Evolutionary conservation across 2,888 invertebrate genomes (phyloP).

Genomic region (Diloba caeruleocephala): DNA sequence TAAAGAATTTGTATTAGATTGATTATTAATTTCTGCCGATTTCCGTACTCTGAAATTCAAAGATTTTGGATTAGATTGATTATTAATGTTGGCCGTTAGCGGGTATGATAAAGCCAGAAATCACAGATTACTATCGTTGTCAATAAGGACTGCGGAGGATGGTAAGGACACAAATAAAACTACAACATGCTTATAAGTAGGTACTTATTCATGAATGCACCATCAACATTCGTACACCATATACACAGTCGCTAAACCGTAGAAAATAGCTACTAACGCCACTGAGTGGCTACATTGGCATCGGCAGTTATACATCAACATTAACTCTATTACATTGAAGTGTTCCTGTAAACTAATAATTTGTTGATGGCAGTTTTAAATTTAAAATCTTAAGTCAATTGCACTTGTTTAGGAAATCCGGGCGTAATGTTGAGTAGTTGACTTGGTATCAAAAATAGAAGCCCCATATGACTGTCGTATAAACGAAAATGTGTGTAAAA

Average conservation of each 20-base stretch:
- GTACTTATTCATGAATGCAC: constrained; percentile 74
- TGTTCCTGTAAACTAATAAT: constrained; percentile 20
- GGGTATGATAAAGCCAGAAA: too few species aligned
- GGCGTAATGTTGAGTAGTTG: constrained; percentile 10
- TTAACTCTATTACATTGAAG: constrained; percentile 37
- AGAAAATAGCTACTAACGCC: constrained; percentile 63
- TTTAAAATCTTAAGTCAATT: too few species aligned
- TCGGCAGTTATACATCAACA: constrained; percentile 36
- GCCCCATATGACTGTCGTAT: too few species aligned
- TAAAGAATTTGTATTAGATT: too few species aligned
- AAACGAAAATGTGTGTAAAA: too few species aligned
- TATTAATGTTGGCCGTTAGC: too few species aligned
- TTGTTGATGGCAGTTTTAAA: constrained; percentile 43
- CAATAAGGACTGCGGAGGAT: too few species aligned
- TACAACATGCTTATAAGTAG: constrained; percentile 60
- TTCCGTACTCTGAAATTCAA: too few species aligned
- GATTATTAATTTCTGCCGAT: too few species aligned
- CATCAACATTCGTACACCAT: constrained; percentile 65
- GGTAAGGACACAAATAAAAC: constrained; percentile 59
- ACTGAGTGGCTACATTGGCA: constrained; percentile 47
- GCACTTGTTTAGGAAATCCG: background rate
- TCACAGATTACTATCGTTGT: too few species aligned
- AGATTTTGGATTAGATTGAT: too few species aligned
- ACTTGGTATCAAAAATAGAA: background rate
- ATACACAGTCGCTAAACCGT: constrained; percentile 64